A percentile compares a stretch with the other conserved stretches of the same genome.
These are phyloP conservation scores for Orussus abietinus DNA, from an alignment of 1,140 invertebrate genomes.

Conservation along the genomic window DNA sequence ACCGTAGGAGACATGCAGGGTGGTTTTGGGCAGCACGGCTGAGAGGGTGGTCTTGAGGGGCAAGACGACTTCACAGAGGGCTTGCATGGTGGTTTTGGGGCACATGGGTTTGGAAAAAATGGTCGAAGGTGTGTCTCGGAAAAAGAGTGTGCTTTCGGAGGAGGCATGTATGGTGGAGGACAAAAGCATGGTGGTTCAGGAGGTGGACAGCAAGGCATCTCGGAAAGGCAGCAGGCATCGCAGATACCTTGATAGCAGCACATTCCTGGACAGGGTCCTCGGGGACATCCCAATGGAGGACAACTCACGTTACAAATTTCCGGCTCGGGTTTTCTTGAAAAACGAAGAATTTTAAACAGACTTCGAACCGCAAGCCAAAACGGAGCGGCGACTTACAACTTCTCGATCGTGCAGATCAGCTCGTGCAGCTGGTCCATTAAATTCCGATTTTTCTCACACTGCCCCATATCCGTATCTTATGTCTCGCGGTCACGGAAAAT, in stretches of 20 bases:
- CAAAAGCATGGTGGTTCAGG: slow-evolving; percentile 2
- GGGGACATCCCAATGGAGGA: slow-evolving; percentile 35
- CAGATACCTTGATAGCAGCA: slow-evolving; percentile 21
- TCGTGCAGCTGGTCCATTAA: slow-evolving; percentile 28
- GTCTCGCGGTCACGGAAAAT: background rate
- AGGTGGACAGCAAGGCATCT: slow-evolving; percentile 23
- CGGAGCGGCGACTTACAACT: slow-evolving; percentile 18
- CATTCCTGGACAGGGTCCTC: slow-evolving; percentile 31
- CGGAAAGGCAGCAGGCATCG: slow-evolving; percentile 28
- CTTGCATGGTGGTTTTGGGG: no score
- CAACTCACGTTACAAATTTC: slow-evolving; percentile 34
- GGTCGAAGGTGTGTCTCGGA: no score
- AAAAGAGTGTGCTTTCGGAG: slow-evolving; percentile 6
- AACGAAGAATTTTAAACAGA: background rate
- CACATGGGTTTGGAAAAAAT: no score
- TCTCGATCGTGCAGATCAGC: slow-evolving; percentile 25
- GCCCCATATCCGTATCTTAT: slow-evolving; percentile 17
- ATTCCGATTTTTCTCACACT: slow-evolving; percentile 16
- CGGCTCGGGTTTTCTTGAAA: slow-evolving; percentile 32
- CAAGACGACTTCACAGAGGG: no score
- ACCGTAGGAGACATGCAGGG: no score
- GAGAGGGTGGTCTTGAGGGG: no score
- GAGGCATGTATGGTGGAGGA: slow-evolving; percentile 8
- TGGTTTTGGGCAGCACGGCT: no score
- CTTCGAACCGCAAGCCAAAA: background rate